Conservation (phyloP, 2,113 vertebrate species). For the Scalopus aquaticus region DNA sequence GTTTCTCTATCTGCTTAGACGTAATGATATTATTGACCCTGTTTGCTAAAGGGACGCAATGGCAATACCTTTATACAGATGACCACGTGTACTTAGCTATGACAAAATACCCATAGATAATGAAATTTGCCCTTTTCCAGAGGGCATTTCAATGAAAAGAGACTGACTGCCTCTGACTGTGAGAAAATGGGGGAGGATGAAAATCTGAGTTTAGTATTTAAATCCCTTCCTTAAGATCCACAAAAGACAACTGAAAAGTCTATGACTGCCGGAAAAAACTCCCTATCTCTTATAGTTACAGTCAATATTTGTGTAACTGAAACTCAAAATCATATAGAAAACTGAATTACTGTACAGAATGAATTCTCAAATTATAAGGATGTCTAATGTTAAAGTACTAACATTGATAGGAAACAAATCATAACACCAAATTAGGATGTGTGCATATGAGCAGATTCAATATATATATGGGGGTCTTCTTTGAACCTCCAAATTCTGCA, state of each 20-base stretch:
- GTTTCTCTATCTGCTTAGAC: neutral
- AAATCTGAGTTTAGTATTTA: neutral
- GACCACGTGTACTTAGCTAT: neutral
- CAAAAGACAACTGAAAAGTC: neutral
- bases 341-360: neutral
- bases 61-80: neutral
- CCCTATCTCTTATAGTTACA: rapidly evolving
- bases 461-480: rapidly evolving
- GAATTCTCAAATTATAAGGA: neutral
- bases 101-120: neutral
- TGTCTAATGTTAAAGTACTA: neutral
- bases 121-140: neutral
- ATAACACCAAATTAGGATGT: neutral
- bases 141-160: neutral
- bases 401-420: neutral
- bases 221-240: neutral
- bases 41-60: neutral
- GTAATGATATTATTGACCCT: neutral
- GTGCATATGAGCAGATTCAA: neutral
- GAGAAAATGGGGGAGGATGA: neutral
- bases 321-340: neutral
- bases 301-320: neutral
- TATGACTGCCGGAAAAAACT: neutral
- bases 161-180: neutral
- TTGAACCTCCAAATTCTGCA: neutral